Evolutionary conservation across 2,888 invertebrate genomes (phyloP).

Genomic region (Acronicta alni): DNA sequence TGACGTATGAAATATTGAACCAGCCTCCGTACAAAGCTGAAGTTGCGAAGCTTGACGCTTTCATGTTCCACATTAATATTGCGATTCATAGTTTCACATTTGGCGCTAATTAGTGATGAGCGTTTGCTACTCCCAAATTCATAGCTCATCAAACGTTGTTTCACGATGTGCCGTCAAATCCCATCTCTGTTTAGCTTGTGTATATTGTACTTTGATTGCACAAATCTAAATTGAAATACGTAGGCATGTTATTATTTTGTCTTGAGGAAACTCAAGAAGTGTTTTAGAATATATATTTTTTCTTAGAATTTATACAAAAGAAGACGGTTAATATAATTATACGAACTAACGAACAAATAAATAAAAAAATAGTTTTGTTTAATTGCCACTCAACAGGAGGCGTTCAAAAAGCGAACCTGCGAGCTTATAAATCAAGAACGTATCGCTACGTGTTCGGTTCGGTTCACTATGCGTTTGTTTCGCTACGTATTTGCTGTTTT

Average conservation of each 20-base stretch:
- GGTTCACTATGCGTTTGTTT: no score
- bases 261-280: no score
- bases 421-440: no score
- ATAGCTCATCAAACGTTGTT: slow-evolving; percentile 58
- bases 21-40: slow-evolving; percentile 46
- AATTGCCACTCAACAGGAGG: no score
- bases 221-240: slow-evolving; percentile 11
- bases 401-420: no score
- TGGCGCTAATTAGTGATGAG: slow-evolving; percentile 60
- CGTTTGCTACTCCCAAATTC: slow-evolving; percentile 57
- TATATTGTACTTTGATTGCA: slow-evolving; percentile 33
- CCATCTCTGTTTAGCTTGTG: slow-evolving; percentile 29
- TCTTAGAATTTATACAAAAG: no score
- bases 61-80: slow-evolving; percentile 57
- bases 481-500: no score
- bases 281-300: no score
- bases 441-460: no score
- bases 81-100: slow-evolving; percentile 55
- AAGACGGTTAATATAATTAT: no score
- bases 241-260: not conserved
- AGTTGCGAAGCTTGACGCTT: slow-evolving; percentile 50
- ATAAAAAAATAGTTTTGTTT: no score
- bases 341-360: no score
- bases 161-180: slow-evolving; percentile 24
- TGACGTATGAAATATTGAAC: slow-evolving; percentile 60